Evolutionary conservation across 92 coral and sea anemone genomes (phyloP), one percentile per base, ranked within the genome.

Genomic region (Anthopleura xanthogrammica): DNA sequence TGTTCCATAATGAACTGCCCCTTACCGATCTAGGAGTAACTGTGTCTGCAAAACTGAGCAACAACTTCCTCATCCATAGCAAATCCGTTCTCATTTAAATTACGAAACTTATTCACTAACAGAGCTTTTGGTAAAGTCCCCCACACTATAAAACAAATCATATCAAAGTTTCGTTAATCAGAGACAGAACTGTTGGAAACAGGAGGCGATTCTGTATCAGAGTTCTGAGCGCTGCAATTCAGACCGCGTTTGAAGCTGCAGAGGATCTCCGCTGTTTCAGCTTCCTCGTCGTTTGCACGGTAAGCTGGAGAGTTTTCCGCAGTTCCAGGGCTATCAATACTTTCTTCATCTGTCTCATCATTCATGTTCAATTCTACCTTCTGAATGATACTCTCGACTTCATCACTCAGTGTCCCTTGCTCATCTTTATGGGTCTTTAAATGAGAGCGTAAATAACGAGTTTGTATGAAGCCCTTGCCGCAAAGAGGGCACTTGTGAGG

Each of bases 391-490:
- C 86, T 83, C 36, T 89, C 89, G 39, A 86, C 90, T n/a, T 89
- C 92, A 52, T 85, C 90, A 54, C 90, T 86, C 60, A 82, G 58
- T 60, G 86, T 66, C 39, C 87, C 92, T 60, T 86, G 89, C 43
- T 87, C 88, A 60, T 92, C 98, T 50, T 92, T 92, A 55, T 94
- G 98, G 19, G 95, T 92, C 79, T 87, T 84, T 60, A 94, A 88
- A 42, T 94, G 98, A 3, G 95, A 82, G 12, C 98, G 95, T 70
- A 94, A 76, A 75, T 94, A 94, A 7, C 98, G 88, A 10, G 95
- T 87, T 85, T 94, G 98, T 22, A 94, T 94, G 87, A 94, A 94
- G 58, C 98, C 98, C 86, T 94, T 94, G 7, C 98, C 98, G 71
- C 98, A 94, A 52, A 94, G 82, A 29, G 91, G 91, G 64, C 98